phyloP scores from a whole-genome alignment of 2,888 invertebrate species.

The Halictus quadricinctus region DNA sequence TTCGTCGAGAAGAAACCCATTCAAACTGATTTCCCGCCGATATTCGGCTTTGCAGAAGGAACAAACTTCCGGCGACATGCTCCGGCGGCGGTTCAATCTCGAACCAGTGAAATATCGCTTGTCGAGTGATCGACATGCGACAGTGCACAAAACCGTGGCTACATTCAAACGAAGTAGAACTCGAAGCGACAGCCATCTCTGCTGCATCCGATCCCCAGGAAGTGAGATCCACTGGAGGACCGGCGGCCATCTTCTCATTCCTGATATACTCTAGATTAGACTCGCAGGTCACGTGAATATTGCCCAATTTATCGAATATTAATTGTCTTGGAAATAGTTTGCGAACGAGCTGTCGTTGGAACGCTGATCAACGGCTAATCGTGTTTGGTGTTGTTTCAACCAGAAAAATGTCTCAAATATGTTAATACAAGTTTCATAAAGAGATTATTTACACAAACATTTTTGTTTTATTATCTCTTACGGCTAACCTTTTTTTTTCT shows the following conservation, averaged over 20 bases:
- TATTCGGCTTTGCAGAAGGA: neutral
- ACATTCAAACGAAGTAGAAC: slow-evolving; percentile 20
- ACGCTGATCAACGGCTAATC: neutral
- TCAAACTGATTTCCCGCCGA: slow-evolving; percentile 6
- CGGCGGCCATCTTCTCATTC: neutral
- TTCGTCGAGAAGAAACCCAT: neutral
- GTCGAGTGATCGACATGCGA: slow-evolving; percentile 24
- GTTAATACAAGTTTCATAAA: neutral
- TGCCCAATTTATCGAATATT: neutral
- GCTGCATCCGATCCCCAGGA: slow-evolving; percentile 11
- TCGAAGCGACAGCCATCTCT: neutral
- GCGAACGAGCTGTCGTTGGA: neutral
- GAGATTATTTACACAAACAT: no score
- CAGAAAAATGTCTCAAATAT: neutral
- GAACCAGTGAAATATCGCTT: neutral
- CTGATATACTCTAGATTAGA: neutral
- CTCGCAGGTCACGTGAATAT: neutral
- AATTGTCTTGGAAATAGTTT: neutral
- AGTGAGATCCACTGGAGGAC: slow-evolving; percentile 17
- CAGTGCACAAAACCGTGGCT: slow-evolving; percentile 17
- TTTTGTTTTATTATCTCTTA: no score
- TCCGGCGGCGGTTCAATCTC: slow-evolving; percentile 12
- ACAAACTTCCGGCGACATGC: slow-evolving; percentile 12
- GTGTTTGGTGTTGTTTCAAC: no score
- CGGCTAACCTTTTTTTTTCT: no score